These are phyloP conservation scores for Dermolepida albohirtum DNA, from an alignment of 2,888 invertebrate genomes.

Conservation along the genomic window DNA sequence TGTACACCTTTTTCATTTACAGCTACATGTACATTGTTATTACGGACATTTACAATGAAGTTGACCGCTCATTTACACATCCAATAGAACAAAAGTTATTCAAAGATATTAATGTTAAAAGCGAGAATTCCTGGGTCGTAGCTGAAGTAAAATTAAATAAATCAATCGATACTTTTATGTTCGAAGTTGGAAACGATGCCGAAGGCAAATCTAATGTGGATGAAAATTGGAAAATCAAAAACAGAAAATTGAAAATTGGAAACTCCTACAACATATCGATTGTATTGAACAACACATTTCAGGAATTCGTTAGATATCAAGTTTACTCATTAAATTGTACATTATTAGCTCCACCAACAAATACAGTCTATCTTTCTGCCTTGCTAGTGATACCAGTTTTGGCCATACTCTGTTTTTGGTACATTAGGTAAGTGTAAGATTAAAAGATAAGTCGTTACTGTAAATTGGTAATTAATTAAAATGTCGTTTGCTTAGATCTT, in stretches of 20 bases:
- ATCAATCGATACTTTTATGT: background rate
- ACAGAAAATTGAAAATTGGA: slow-evolving; percentile 45
- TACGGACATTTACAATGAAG: background rate
- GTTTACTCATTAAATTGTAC: background rate
- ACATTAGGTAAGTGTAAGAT: slow-evolving; percentile 6
- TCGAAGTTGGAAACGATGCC: slow-evolving; percentile 32
- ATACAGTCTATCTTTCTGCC: slow-evolving; percentile 22
- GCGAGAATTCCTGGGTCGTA: slow-evolving; percentile 34
- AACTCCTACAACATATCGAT: slow-evolving; percentile 19
- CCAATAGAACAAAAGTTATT: slow-evolving; percentile 3
- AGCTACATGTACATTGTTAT: slow-evolving; percentile 35
- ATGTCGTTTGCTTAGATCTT: too few relatives aligned
- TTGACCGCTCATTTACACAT: background rate
- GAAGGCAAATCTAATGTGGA: slow-evolving; percentile 8
- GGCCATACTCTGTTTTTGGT: slow-evolving; percentile 10
- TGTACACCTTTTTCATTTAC: too few relatives aligned
- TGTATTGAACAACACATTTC: slow-evolving; percentile 18
- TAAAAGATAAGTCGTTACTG: too few relatives aligned
- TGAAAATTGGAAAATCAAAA: slow-evolving; percentile 28
- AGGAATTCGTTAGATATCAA: background rate
- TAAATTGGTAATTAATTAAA: too few relatives aligned
- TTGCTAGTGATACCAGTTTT: slow-evolving; percentile 45
- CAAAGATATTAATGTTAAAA: background rate
- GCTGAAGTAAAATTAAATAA: slow-evolving; percentile 15
- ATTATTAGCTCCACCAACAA: background rate